Conservation (phyloP, 2,113 vertebrate species). For the Noturus placidus region DNA sequence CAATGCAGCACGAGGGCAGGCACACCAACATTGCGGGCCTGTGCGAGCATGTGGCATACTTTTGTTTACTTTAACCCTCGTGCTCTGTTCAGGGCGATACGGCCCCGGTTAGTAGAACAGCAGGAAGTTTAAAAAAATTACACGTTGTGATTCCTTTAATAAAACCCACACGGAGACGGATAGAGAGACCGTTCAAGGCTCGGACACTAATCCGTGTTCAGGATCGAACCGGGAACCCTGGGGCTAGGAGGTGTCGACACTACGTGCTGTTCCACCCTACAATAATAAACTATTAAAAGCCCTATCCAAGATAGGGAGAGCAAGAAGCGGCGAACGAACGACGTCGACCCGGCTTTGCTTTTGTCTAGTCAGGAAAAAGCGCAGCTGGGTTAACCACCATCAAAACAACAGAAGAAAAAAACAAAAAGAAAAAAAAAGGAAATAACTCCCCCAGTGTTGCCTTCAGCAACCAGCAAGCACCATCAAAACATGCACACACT, state of each 20-base stretch:
- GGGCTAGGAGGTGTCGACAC: background rate
- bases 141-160: background rate
- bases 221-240: background rate
- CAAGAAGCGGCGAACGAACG: slow-evolving; percentile 52
- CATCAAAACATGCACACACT: slow-evolving; percentile 4
- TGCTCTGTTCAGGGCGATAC: background rate
- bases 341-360: slow-evolving; percentile 32
- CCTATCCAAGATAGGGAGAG: slow-evolving; percentile 42
- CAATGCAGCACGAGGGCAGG: slow-evolving; percentile 31
- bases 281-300: slow-evolving; percentile 14
- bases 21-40: slow-evolving; percentile 47
- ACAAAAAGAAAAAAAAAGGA: slow-evolving; percentile 38
- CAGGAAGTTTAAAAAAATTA: background rate
- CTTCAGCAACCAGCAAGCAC: slow-evolving; percentile 19
- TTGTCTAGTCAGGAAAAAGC: slow-evolving; percentile 24
- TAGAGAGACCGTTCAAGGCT: background rate
- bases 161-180: background rate
- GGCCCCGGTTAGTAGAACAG: background rate
- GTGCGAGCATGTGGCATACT: slow-evolving; percentile 59
- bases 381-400: slow-evolving; percentile 47
- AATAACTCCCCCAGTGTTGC: slow-evolving; percentile 31
- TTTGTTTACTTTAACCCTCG: slow-evolving; percentile 46
- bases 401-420: background rate
- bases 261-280: background rate
- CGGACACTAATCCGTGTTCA: background rate